Evolutionary conservation across 2,888 invertebrate genomes (phyloP), one percentile per base, ranked within the genome.

Genomic region (Parnassius orleans): DNA sequence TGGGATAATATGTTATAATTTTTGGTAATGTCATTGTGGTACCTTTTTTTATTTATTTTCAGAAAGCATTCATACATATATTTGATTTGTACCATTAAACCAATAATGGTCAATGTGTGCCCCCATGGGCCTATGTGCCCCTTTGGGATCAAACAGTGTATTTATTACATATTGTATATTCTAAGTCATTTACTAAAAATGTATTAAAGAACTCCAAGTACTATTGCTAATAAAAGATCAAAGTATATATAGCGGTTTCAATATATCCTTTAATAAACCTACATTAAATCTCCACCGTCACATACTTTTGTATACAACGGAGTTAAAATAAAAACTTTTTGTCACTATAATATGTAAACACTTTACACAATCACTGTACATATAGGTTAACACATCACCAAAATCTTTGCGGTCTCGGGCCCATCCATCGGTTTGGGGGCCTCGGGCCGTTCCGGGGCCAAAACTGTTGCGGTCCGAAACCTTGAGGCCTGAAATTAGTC

Each of bases 351-450:
- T 33, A 48, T 14, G 48, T 14, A 48, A 48, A 48, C 55, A 54
- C 56, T 63, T 59, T 64, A 64, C 55, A 58, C 60, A 64, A 48
- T 53, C 48, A 60, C 57, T 62, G 61, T 53, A 67, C 65, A 66
- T 65, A 66, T 33, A 60, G 73, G 19, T 10, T 48, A 15, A 55
- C 72, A 69, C 61, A 73, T 90, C 89, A 91, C 90, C 90, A 93
- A 79, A 93, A 80, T 77, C 92, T 73, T 75, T 84, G 71, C 55
- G 92, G 77, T 72, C 92, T 65, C 44, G 93, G 78, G 62, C 87
- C 80, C 75, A 84, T 73, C 87, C 89, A 79, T 72, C 89, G 67
- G 68, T 81, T 77, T 12, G 86, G 77, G n/a, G 85, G 69, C 72
- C 91, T 72, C 52, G 88, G 91, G 64, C 87, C 72, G 66, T 83